These are phyloP conservation scores for Trididemnum miniatum DNA, from an alignment of 23 tunicate genomes.

Conservation along the genomic window DNA sequence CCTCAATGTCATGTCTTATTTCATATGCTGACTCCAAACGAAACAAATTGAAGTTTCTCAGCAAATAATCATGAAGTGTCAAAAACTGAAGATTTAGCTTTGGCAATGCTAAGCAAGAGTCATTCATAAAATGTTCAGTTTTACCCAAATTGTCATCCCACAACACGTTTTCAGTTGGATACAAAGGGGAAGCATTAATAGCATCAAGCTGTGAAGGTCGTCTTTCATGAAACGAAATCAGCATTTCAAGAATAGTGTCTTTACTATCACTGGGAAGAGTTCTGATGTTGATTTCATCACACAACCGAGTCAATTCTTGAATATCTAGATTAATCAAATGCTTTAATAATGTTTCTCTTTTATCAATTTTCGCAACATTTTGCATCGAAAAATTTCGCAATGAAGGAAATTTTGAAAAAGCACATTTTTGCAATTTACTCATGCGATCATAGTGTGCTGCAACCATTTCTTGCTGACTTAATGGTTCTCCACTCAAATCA, in stretches of 20 bases:
- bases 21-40: conserved; percentile 97
- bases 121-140: conserved; percentile 81
- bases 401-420: conserved; percentile 73
- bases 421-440: conserved; percentile 68
- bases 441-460: conserved; percentile 85
- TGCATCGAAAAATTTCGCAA: conserved; percentile 68
- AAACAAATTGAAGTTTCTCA: conserved; percentile 94
- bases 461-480: conserved; percentile 88
- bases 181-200: conserved; percentile 83
- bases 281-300: conserved; percentile 40
- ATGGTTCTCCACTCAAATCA: conserved; percentile 90
- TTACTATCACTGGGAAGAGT: conserved; percentile 58
- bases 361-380: conserved; percentile 74
- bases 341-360: conserved; percentile 51
- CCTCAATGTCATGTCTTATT: conserved; percentile 85
- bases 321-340: conserved; percentile 39
- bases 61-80: conserved; percentile 94
- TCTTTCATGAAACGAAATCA: conserved; percentile 70
- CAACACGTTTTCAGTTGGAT: conserved; percentile 93
- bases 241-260: conserved; percentile 71
- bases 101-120: conserved; percentile 87
- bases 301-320: conserved; percentile 57
- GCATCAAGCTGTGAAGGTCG: conserved; percentile 93
- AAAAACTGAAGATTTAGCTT: conserved; percentile 95
- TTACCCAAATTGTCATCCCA: conserved; percentile 98